These are phyloP conservation scores for Scaptomyza pallida DNA, from an alignment of 1,140 invertebrate genomes.

Conservation along the genomic window DNA sequence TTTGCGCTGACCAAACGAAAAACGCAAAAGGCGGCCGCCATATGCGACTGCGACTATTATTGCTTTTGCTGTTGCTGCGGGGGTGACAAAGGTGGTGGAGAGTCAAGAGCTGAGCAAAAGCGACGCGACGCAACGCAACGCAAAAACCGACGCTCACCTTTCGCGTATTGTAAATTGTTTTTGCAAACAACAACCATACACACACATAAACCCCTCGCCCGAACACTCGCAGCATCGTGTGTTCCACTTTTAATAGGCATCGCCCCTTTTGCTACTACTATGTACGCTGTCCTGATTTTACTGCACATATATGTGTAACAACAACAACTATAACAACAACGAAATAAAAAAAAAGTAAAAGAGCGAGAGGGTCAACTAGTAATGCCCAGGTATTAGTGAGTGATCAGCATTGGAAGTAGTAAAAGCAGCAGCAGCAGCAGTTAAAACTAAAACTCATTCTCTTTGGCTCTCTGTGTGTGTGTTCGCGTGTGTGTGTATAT, in stretches of 20 bases:
- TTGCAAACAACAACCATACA: conserved; percentile 49
- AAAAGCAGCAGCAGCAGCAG: conserved; percentile 5
- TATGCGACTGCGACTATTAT: conserved; percentile 52
- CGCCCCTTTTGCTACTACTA: conserved; percentile 47
- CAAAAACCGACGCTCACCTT: conserved; percentile 46
- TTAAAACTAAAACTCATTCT: conserved; percentile 8
- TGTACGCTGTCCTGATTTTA: conserved; percentile 65
- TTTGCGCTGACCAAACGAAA: conserved; percentile 52
- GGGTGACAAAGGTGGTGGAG: conserved; percentile 62
- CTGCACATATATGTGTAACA: conserved; percentile 5
- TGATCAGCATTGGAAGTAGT: conserved; percentile 25
- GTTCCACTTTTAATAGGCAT: conserved; percentile 65
- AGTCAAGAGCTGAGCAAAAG: conserved; percentile 34
- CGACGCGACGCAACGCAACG: conserved; percentile 30
- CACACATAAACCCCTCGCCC: not conserved
- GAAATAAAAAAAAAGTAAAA: not conserved
- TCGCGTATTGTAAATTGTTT: conserved; percentile 69
- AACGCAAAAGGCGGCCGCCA: conserved; percentile 58
- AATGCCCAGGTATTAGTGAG: conserved; percentile 34
- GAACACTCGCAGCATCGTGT: conserved; percentile 35
- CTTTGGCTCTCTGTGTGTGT: conserved; percentile 3
- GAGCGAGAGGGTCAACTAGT: conserved; percentile 14
- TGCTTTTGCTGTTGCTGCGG: conserved; percentile 36
- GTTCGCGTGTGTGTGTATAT: not conserved
- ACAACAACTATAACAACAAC: too few relatives aligned